Base-by-base conservation (phyloP, 2,113 vertebrate genomes). In the Nansenia antarctica region DNA sequence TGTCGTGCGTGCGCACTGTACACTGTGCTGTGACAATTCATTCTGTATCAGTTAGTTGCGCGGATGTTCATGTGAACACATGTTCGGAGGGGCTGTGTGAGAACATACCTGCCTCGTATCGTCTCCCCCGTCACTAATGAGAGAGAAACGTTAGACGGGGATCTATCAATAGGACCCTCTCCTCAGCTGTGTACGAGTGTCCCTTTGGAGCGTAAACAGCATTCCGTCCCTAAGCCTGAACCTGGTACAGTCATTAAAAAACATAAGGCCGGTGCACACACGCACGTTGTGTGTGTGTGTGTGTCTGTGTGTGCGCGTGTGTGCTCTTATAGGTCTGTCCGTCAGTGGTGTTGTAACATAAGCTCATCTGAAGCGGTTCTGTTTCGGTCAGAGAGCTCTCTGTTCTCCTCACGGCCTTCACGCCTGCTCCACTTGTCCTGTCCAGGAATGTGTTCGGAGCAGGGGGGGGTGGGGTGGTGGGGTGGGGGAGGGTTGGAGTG, bases 191-290 rank as follows among this genome's bases (percentile, higher is more conserved):
- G 55, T 52, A 37, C 58, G 34, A 63, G 29, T 52, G 32, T 53
- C 70, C 60, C 9, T 45, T 58, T 63, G 82, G 74, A 77, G 82
- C 78, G 70, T 85, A 84, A 88, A 77, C 66, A 84, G 57, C 78
- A 75, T 87, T 85, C 79, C 85, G 79, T 74, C 60, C 57, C 66
- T 81, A 81, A 82, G 68, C 83, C 49, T 72, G 61, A 88, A 75
- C 65, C 75, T 78, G 74, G 75, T 84, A 84, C 73, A 69, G 73
- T 80, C 72, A 73, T 86, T 78, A 83, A 82, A 85, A 74, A 78
- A 72, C 77, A 72, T 69, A 82, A 70, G 77, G 53, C 24, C 53
- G 20, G 12, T 22, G 24, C 12, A 27, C 24, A 24, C n/a, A n/a
- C n/a, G 1, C 1, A 26, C 67, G 70, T 69, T 73, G 68, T n/a